Conservation (phyloP, 2,113 vertebrate genomes). For the Mesembrinibis cayennensis region DNA sequence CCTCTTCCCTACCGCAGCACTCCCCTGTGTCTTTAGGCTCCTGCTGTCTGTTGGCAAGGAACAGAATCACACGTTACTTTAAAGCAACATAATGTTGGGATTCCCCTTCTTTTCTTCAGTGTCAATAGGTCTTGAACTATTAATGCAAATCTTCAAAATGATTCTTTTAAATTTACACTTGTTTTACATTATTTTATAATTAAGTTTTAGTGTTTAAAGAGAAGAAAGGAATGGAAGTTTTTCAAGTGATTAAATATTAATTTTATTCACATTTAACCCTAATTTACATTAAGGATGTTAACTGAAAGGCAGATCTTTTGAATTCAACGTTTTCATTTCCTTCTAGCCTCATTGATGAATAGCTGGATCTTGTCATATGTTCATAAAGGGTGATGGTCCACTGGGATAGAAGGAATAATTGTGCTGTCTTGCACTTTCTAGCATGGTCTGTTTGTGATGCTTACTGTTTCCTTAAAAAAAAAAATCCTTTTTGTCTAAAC, state of each 20-base stretch:
- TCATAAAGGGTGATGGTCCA: conserved; percentile 32
- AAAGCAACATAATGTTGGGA: conserved; percentile 34
- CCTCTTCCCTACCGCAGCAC: neutral
- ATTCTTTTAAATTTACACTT: conserved; percentile 62
- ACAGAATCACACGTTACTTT: neutral
- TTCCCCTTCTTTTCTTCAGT: conserved; percentile 20
- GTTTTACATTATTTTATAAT: conserved; percentile 68
- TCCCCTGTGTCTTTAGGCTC: neutral
- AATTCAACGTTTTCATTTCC: conserved; percentile 54
- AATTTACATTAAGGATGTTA: conserved; percentile 71
- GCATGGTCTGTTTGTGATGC: conserved; percentile 33
- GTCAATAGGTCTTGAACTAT: conserved; percentile 48
- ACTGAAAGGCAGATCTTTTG: conserved; percentile 47
- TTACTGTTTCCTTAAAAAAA: conserved; percentile 32
- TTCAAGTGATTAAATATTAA: conserved; percentile 64
- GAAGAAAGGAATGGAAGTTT: conserved; percentile 55
- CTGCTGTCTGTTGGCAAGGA: neutral
- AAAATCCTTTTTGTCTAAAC: neutral
- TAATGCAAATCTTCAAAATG: conserved; percentile 51
- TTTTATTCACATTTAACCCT: conserved; percentile 64
- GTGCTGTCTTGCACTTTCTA: conserved; percentile 17
- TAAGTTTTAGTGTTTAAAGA: conserved; percentile 50
- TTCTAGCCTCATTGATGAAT: conserved; percentile 61
- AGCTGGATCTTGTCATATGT: conserved; percentile 61
- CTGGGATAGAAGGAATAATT: conserved; percentile 58